Percentiles rank a stretch among this genome's conserved stretches.
Evolutionary conservation across 2,113 vertebrate genomes (phyloP).

Genomic region (Colaptes auratus): DNA sequence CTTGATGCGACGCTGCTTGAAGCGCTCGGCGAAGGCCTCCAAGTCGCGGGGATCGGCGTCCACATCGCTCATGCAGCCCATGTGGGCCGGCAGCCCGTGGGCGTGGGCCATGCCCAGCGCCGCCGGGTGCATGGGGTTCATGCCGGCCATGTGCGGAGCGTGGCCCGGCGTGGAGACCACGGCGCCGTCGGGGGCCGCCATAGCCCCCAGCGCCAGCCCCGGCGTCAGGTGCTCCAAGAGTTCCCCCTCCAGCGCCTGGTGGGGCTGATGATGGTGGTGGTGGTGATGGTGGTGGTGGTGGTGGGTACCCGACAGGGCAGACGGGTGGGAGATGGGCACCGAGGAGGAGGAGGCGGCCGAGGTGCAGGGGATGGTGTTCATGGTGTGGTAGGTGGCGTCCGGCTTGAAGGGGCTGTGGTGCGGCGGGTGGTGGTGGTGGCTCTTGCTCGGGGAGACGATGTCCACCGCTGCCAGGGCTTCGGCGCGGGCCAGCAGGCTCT

Average conservation of each 20-base stretch:
- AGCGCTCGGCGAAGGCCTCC: conserved; percentile 97
- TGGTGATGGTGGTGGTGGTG: conserved; percentile 94
- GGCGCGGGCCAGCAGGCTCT: conserved; percentile 99
- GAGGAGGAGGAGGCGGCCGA: conserved; percentile 93
- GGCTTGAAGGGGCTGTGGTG: conserved; percentile 99
- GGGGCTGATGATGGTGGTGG: conserved; percentile 94
- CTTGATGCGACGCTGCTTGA: conserved; percentile 99
- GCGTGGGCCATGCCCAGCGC: conserved; percentile 97
- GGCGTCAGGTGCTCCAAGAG: conserved; percentile 97
- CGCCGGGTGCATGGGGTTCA: conserved; percentile 99
- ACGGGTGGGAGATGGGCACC: conserved; percentile 95
- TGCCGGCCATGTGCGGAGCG: conserved; percentile 94
- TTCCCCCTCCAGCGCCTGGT: conserved; percentile 96
- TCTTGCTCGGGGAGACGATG: conserved; percentile 97
- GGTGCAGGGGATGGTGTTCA: conserved; percentile 98
- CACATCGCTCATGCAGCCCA: conserved; percentile 97
- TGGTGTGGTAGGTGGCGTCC: conserved; percentile 99
- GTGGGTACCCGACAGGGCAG: conserved; percentile 83
- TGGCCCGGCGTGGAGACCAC: conserved; percentile 94
- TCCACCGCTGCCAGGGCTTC: conserved; percentile 99
- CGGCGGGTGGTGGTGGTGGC: conserved; percentile 94
- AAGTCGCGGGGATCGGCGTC: conserved; percentile 97
- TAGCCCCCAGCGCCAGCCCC: conserved; percentile 91
- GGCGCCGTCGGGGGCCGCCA: conserved; percentile 93
- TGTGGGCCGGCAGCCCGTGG: conserved; percentile 93